These are phyloP conservation scores for Gymnarchus niloticus DNA, from an alignment of 2,113 vertebrate genomes.

Conservation along the genomic window DNA sequence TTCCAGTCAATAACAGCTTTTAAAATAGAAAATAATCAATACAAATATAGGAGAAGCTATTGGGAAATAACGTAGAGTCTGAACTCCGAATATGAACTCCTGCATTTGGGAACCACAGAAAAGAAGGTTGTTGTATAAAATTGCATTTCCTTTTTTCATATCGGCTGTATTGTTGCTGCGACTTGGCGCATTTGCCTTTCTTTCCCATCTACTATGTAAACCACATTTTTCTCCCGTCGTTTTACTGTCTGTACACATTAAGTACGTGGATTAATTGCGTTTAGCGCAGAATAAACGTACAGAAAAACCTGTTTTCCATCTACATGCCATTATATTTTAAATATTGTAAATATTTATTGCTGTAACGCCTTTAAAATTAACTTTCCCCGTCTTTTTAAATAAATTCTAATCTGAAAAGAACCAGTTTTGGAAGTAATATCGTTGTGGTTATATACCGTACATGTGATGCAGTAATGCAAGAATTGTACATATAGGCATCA, in stretches of 20 bases:
- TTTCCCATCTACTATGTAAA: background rate
- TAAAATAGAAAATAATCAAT: background rate
- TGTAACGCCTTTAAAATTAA: background rate
- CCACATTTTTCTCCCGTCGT: background rate
- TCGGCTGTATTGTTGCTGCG: background rate
- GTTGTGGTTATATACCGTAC: background rate
- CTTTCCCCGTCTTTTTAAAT: background rate
- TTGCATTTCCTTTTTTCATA: background rate
- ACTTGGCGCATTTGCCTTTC: background rate
- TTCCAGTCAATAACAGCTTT: background rate
- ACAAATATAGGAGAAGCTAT: background rate
- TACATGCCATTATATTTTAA: background rate
- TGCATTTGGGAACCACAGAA: background rate
- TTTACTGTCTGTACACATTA: background rate
- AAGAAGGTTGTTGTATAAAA: background rate
- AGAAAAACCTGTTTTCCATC: background rate
- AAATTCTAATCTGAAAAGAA: background rate
- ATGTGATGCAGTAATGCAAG: no score
- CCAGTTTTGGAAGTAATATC: background rate
- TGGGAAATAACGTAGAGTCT: background rate
- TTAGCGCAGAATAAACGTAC: background rate
- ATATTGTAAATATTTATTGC: background rate
- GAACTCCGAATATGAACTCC: no score
- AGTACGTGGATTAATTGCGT: background rate
- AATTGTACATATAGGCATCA: background rate